Evolutionary conservation across 2,113 vertebrate genomes (phyloP), one percentile per base, ranked within the genome.

Genomic region (Anas platyrhynchos): DNA sequence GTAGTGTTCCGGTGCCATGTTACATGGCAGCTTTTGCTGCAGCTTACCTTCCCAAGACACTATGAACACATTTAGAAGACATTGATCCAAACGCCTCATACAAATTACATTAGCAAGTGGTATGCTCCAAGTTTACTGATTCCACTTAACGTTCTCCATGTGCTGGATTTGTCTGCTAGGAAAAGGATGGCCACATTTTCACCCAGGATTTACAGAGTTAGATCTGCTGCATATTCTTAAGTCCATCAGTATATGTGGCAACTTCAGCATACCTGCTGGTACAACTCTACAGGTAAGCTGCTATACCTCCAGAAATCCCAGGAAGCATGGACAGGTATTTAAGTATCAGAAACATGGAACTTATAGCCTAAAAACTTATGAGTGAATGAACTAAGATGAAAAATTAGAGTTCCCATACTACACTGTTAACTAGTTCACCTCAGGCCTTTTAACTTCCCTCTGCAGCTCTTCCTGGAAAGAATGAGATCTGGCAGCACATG

Each of bases 231-330:
- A 36, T 56, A 32, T 36, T 41, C 6, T 54, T 46, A 54, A 81
- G 11, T 3, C 9, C 11, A 16, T 20, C 14, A 61, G 26, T 17
- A 41, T 2, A 7, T 1, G 0, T 55, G 9, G 54, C 54, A 55
- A 55, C 15, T 52, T 66, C 31, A 10, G 46, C 31, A 9, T 16
- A 44, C 18, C 14, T 80, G 4, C 4, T 76, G 7, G 4, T 76
- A 59, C 5, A 41, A 20, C 9, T 13, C 27, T 16, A 32, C 3
- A 43, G 15, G 36, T 4, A 58, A 66, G 15, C 4, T 50, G 8
- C 12, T 67, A 80, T 62, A 46, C 4, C 3, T 77, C 32, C 48
- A 68, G 26, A 21, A 77, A 46, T 43, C 7, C 8, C 43, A 50
- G 27, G 13, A 12, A 27, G 7, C 8, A 54, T 3, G 32, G 16